Base-by-base conservation (phyloP, 2,888 invertebrate genomes). In the Furcula furcula region DNA sequence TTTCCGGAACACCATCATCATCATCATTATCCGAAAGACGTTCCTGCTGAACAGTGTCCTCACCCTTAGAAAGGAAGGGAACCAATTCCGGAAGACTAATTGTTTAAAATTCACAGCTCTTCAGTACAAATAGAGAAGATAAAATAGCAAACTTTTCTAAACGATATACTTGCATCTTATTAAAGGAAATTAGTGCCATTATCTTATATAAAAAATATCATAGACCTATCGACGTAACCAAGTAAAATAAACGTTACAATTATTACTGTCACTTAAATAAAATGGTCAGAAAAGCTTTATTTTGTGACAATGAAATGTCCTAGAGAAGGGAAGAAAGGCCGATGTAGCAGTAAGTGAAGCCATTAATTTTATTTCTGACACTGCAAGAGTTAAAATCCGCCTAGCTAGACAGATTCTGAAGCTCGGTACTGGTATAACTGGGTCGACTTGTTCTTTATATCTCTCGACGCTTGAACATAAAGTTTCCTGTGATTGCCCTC, bases 401-500 rank as follows among this genome's bases (percentile, higher is more conserved):
- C 3, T 2, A 7, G 12, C 21, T 29, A 21, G 16, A n/a, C 29
- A 29, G 18, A 31, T 18, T 52, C 27, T 34, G 34, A 23, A 37
- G 40, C 36, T 23, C n/a, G n/a, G n/a, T n/a, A n/a, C n/a, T n/a
- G n/a, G n/a, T n/a, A n/a, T n/a, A n/a, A 42, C 34, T 46, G 33
- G 34, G 36, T 43, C 40, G 40, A 46, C 36, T 31, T 34, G 29
- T 40, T 36, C 36, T 34, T 36, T n/a, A n/a, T n/a, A n/a, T n/a
- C 36, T 33, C 23, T 38, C 20, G 41, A 45, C 40, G 49, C 54
- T 39, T 49, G 40, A 46, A 43, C 33, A 40, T 37, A 43, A 53
- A 59, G 49, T 59, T 59, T 42, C 45, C 40, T 48, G 49, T 37
- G 47, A 59, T 55, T 38, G 46, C 39, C 39, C 45, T 39, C 59